phyloP scores from a whole-genome alignment of 35 echinoderm and acorn worm species.

The Heliocidaris erythrogramma region DNA sequence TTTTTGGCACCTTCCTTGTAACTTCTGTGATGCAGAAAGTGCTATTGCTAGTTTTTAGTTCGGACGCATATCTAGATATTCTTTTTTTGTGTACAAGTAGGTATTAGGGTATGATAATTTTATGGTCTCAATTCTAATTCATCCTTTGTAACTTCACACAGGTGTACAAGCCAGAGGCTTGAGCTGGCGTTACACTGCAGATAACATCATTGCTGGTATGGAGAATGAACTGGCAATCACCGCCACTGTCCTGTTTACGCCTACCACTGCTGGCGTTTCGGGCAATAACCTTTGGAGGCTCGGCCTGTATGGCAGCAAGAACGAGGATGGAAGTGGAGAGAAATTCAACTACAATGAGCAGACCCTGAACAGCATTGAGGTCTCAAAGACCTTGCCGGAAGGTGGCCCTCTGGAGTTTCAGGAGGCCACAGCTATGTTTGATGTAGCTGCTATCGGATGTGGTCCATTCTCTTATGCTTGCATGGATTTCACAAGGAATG shows the following conservation, averaged over 20 bases:
- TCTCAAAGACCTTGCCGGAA: conserved; percentile 5
- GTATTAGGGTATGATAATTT: no score
- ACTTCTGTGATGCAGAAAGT: no score
- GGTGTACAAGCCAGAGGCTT: conserved; percentile 76
- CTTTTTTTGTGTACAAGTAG: no score
- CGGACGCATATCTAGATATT: not conserved
- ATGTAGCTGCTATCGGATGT: conserved; percentile 94
- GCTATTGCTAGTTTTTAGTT: not conserved
- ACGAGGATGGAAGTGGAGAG: conserved; percentile 67
- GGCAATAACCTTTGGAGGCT: conserved; percentile 84
- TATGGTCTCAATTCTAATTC: not conserved
- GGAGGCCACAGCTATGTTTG: conserved; percentile 68
- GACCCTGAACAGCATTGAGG: conserved; percentile 61
- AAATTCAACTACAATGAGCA: conserved; percentile 83
- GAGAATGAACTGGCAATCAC: conserved; percentile 64
- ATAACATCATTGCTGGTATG: conserved; percentile 69
- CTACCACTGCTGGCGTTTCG: conserved; percentile 51
- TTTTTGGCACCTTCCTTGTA: no score
- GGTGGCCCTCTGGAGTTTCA: conserved; percentile 49
- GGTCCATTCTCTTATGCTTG: conserved; percentile 76
- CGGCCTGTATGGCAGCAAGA: conserved; percentile 76
- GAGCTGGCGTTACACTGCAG: conserved; percentile 62
- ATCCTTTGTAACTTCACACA: not conserved
- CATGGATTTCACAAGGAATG: conserved; percentile 90
- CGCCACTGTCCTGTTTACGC: conserved; percentile 55